Conservation (phyloP, 37 sponge, comb jelly and placozoan species). For the Agelas oroides region DNA sequence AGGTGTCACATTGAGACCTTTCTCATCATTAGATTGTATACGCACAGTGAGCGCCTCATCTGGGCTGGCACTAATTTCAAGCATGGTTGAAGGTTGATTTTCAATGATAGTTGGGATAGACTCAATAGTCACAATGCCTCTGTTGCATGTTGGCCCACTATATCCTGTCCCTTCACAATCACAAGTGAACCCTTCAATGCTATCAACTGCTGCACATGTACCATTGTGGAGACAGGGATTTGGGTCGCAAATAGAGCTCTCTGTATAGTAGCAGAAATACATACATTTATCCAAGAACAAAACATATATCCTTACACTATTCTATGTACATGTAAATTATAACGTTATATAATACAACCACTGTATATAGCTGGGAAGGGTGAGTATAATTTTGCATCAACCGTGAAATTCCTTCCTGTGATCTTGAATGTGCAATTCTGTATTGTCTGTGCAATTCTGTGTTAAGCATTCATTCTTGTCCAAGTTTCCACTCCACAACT, state of each 20-base stretch:
- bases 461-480: too few relatives aligned
- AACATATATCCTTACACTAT: too few relatives aligned
- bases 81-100: background rate
- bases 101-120: background rate
- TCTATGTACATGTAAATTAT: too few relatives aligned
- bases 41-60: conserved; percentile 7
- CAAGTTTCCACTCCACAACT: too few relatives aligned
- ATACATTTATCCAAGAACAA: too few relatives aligned
- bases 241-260: background rate
- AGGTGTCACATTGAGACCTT: background rate
- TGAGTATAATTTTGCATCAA: too few relatives aligned
- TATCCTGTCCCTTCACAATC: conserved; percentile 32
- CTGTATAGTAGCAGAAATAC: background rate
- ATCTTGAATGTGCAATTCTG: too few relatives aligned
- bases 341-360: too few relatives aligned
- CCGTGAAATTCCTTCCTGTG: too few relatives aligned
- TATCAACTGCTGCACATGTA: background rate
- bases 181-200: background rate
- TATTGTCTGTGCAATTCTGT: too few relatives aligned
- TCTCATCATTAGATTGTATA: background rate
- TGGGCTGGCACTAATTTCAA: conserved; percentile 19
- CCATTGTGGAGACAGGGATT: conserved; percentile 31
- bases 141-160: conserved; percentile 6
- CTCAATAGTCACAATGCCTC: background rate
- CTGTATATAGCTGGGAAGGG: too few relatives aligned